Evolutionary conservation across 2,797 vertebrate species (phyloP), one percentile per base, ranked within the genome.

Genomic region (Bucorvus abyssinicus): DNA sequence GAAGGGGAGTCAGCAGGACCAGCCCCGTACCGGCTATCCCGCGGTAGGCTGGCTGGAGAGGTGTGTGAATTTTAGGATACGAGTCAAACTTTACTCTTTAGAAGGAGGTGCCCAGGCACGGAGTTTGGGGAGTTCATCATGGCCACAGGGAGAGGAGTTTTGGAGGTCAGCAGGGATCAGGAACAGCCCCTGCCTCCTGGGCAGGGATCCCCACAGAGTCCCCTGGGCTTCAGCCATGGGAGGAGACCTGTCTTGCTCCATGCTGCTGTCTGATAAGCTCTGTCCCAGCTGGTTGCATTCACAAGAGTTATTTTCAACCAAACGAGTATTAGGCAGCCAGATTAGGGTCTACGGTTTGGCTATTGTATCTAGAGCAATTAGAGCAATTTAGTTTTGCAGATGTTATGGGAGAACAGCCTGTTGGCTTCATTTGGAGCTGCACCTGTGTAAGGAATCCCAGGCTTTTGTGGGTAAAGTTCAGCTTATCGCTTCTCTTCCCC

Each of bases 341-440:
- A 92, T 94, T 91, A 87, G 71, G 44, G 78, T 63, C 81, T 87
- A 87, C 80, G 52, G 40, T 89, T 94, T 94, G 84, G 75, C 84
- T 89, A 34, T 87, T 90, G 68, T 77, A 84, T 67, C 78, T 91
- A 74, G 55, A 95, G 84, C 94, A 96, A 90, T 94, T 95, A 96
- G 84, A 94, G 75, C 87, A 95, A 93, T 91, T 96, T 93, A 44
- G 29, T 70, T 83, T 73, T 93, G 78, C 87, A 84, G 81, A 91
- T 91, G 71, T 94, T 92, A 91, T 0, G 10, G 50, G 50, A 56
- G n/a, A 94, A 36, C 15, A 27, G 86, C 52, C 61, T 76, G 77
- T 47, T 90, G 87, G 70, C 52, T 84, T 87, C 67, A 45, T 20
- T 56, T 1, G 7, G 84, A 91, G 67, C 63, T 76, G 30, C 5